Evolutionary conservation across 2,888 invertebrate species (phyloP).

Genomic region (Erebia ligea): DNA sequence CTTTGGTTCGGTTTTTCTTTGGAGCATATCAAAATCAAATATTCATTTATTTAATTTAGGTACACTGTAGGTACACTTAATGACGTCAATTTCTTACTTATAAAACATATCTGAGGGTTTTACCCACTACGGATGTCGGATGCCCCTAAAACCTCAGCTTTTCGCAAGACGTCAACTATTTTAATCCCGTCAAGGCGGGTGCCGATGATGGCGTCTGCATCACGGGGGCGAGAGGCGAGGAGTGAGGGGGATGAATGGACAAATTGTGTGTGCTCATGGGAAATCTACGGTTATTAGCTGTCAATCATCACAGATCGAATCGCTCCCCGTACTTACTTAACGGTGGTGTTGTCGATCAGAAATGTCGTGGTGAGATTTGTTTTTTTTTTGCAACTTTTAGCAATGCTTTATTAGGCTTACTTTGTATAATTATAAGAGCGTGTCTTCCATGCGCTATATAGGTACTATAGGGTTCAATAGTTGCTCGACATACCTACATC

Average conservation of each 20-base stretch:
- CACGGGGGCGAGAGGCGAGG: slow-evolving; percentile 23
- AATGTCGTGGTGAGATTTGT: slow-evolving; percentile 31
- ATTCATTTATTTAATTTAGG: no score
- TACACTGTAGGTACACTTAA: no score
- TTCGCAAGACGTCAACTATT: slow-evolving; percentile 26
- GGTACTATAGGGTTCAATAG: no score
- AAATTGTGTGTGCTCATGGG: slow-evolving; percentile 67
- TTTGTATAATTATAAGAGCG: no score
- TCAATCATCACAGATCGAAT: slow-evolving; percentile 61
- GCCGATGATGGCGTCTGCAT: slow-evolving; percentile 7
- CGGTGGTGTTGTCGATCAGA: slow-evolving; percentile 27
- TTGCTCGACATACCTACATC: neutral
- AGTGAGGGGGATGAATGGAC: slow-evolving; percentile 52
- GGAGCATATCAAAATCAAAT: no score
- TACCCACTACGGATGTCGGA: neutral
- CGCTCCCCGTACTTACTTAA: slow-evolving; percentile 31
- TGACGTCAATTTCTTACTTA: no score
- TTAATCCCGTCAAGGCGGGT: slow-evolving; percentile 29
- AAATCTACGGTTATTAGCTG: slow-evolving; percentile 78
- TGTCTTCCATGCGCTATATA: no score
- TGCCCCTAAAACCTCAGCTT: neutral
- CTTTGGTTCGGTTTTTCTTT: no score
- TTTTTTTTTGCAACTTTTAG: slow-evolving; percentile 13
- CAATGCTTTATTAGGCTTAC: no score
- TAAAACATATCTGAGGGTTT: no score